Conservation (phyloP, 2,797 vertebrate genomes). For the Dryobates pubescens region DNA sequence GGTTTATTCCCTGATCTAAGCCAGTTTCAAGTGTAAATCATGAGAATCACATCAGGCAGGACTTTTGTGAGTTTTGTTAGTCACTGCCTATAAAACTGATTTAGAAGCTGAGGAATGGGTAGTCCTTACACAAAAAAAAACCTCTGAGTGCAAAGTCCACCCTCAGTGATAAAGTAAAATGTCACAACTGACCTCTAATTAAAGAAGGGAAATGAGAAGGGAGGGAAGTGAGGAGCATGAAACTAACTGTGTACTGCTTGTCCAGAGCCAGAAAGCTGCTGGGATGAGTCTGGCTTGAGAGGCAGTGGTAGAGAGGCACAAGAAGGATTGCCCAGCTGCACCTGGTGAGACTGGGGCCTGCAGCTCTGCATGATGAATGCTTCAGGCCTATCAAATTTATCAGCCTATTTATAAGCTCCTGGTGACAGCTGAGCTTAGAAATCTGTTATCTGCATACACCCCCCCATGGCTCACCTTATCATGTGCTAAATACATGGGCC, state of each 20-base stretch:
- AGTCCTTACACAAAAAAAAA: neutral
- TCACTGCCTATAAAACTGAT: neutral
- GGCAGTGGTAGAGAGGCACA: neutral
- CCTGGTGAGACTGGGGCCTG: neutral
- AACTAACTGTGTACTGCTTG: neutral
- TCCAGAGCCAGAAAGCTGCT: neutral
- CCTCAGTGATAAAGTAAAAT: neutral
- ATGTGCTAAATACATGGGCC: neutral
- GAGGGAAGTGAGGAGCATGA: neutral
- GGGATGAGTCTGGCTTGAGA: neutral
- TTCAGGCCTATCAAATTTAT: neutral
- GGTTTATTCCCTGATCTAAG: neutral
- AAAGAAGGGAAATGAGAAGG: neutral
- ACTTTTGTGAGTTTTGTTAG: neutral
- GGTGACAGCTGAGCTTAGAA: neutral
- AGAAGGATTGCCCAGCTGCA: neutral
- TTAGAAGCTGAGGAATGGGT: neutral
- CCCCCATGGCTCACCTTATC: neutral
- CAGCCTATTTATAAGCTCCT: neutral
- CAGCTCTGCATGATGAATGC: neutral
- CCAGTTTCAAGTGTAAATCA: neutral
- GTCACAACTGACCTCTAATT: neutral
- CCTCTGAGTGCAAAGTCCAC: neutral
- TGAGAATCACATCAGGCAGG: neutral
- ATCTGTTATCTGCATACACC: neutral